Conservation (phyloP, 2,797 vertebrate species). For the Darevskia nairensis region DNA sequence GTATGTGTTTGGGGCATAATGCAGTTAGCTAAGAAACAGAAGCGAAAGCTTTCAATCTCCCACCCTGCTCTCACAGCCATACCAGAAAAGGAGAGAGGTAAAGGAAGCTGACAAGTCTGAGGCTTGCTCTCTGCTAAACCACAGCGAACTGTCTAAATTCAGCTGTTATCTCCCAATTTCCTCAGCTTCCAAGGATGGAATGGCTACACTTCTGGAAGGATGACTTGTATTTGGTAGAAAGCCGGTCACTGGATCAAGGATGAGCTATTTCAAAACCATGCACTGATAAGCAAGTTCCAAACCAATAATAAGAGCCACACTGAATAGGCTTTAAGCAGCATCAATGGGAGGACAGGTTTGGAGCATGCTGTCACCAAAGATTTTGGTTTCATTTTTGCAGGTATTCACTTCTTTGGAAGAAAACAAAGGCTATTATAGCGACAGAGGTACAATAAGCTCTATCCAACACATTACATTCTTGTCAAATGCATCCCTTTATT, state of each 20-base stretch:
- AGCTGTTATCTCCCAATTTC: not conserved
- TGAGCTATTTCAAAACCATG: no score
- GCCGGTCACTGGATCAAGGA: not conserved
- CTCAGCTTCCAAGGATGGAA: not conserved
- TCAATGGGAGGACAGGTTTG: not conserved
- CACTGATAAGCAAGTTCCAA: not conserved
- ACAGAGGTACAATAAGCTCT: no score
- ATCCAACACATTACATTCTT: not conserved
- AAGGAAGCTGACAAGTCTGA: not conserved
- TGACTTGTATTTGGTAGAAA: not conserved
- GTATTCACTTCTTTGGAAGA: not conserved
- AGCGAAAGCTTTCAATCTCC: no score
- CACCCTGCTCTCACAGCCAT: not conserved
- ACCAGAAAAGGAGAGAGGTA: not conserved
- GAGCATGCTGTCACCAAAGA: not conserved
- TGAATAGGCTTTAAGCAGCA: not conserved
- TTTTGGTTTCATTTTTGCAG: not conserved
- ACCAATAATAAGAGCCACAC: not conserved
- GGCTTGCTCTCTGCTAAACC: not conserved
- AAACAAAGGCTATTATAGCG: not conserved
- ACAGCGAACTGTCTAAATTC: not conserved
- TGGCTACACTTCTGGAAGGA: not conserved
- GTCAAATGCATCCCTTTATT: not conserved
- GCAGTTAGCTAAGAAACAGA: no score
- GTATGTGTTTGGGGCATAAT: no score